These are phyloP conservation scores for Leuciscus waleckii DNA, from an alignment of 2,797 vertebrate species.

Conservation along the genomic window DNA sequence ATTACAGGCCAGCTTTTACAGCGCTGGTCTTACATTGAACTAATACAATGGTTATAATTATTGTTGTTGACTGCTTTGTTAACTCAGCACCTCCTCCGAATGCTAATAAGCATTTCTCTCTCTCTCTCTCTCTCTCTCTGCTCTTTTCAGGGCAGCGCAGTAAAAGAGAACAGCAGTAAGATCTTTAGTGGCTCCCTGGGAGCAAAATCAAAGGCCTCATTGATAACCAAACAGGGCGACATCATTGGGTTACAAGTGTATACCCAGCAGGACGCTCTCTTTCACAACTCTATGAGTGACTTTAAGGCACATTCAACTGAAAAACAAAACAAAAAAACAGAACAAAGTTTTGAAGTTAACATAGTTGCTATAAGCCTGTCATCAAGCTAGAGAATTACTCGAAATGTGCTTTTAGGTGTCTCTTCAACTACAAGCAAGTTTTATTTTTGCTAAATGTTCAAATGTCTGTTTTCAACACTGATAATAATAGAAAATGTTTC, in stretches of 20 bases:
- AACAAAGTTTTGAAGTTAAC: slow-evolving; percentile 37
- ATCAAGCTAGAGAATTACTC: neutral
- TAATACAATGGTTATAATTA: slow-evolving; percentile 48
- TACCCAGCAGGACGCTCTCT: slow-evolving; percentile 71
- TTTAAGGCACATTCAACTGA: slow-evolving; percentile 51
- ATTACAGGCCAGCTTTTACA: slow-evolving; percentile 17
- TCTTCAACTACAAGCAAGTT: no score
- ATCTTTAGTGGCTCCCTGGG: slow-evolving; percentile 79
- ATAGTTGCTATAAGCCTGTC: neutral
- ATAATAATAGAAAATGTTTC: neutral
- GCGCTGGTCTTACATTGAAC: slow-evolving; percentile 31
- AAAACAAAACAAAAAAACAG: slow-evolving; percentile 33
- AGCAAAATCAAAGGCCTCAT: slow-evolving; percentile 81
- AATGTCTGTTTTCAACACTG: neutral
- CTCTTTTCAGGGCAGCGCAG: slow-evolving; percentile 65
- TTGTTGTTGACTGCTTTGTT: slow-evolving; percentile 56
- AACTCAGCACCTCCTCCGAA: slow-evolving; percentile 50
- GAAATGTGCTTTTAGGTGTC: neutral
- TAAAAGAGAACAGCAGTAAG: slow-evolving; percentile 70
- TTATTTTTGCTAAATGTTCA: neutral
- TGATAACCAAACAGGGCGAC: slow-evolving; percentile 82
- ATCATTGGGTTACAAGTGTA: slow-evolving; percentile 82
- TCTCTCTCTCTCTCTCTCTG: slow-evolving; percentile 44
- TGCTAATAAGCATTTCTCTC: slow-evolving; percentile 61
- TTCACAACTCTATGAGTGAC: slow-evolving; percentile 61